A percentile compares a stretch with the other conserved stretches of the same genome.
Evolutionary conservation across 2,113 vertebrate genomes (phyloP).

Genomic region (Phoxinus phoxinus): DNA sequence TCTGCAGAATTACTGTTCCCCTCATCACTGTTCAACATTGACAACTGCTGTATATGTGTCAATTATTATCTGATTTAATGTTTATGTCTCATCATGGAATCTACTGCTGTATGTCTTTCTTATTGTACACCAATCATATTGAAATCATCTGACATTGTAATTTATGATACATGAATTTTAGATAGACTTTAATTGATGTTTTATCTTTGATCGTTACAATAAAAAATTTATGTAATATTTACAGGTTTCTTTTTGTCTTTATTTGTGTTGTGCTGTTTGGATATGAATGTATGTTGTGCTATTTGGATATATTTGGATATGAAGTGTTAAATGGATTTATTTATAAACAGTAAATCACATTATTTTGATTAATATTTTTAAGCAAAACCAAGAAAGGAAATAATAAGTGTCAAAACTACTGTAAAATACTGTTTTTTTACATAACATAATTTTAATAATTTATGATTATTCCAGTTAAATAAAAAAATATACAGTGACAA

Average conservation of each 20-base stretch:
- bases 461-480: background rate
- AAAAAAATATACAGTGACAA: background rate
- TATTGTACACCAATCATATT: background rate
- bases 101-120: background rate
- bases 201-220: background rate
- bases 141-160: too few species aligned
- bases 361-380: background rate
- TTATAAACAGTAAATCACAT: background rate
- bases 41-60: background rate
- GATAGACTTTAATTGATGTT: background rate
- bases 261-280: background rate
- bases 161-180: background rate
- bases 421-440: too few species aligned
- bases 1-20: background rate
- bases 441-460: too few species aligned
- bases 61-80: background rate
- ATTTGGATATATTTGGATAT: too few species aligned
- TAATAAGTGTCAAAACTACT: background rate
- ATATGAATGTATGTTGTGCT: too few species aligned
- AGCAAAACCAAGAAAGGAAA: background rate
- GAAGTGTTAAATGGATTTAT: background rate
- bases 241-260: background rate
- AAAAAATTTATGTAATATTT: background rate
- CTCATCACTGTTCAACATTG: background rate
- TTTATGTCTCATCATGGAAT: background rate